Evolutionary conservation across 2,797 vertebrate genomes (phyloP).

Genomic region (Myotis daubentonii): DNA sequence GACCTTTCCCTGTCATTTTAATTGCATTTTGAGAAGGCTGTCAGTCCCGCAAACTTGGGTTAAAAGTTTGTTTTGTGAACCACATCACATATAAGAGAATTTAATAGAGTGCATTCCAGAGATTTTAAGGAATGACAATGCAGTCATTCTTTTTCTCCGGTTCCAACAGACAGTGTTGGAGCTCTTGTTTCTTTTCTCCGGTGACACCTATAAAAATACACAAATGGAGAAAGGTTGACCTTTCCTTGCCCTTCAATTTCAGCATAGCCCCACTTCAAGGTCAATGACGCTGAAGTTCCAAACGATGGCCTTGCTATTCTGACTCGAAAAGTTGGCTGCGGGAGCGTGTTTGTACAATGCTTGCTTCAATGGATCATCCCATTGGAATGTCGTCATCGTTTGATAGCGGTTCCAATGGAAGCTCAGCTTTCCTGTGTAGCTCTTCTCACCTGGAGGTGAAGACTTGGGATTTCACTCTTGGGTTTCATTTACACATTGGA

Average conservation of each 20-base stretch:
- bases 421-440: neutral
- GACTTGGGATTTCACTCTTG: neutral
- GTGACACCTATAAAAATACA: constrained; percentile 36
- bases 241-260: constrained; percentile 52
- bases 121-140: constrained; percentile 24
- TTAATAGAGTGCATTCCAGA: constrained; percentile 53
- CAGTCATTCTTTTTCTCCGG: constrained; percentile 24
- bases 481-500: neutral
- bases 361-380: neutral
- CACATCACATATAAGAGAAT: constrained; percentile 23
- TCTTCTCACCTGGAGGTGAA: neutral
- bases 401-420: neutral
- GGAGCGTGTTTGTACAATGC: neutral
- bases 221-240: constrained; percentile 21
- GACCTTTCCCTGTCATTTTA: neutral
- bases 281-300: neutral
- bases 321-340: neutral
- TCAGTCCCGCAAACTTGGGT: neutral
- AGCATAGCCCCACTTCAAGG: neutral
- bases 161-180: neutral
- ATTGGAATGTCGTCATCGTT: neutral
- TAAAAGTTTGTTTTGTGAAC: constrained; percentile 50
- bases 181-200: constrained; percentile 52
- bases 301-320: neutral
- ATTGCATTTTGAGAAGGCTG: constrained; percentile 42